Base-by-base conservation (phyloP, 2,888 invertebrate species). In the Patella pellucida region DNA sequence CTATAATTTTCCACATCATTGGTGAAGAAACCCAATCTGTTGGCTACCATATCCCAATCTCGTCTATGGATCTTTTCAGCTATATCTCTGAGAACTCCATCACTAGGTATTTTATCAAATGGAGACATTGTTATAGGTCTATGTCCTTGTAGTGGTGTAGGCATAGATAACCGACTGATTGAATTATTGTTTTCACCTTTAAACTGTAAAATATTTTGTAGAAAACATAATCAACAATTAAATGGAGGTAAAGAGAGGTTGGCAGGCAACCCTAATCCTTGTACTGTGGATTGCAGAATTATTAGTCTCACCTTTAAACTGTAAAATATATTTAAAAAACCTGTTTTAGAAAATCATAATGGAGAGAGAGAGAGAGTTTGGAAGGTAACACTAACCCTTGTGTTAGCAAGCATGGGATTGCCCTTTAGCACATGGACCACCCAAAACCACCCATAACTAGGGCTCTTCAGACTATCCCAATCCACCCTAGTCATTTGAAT, bases 31-130 rank as follows among this genome's bases (percentile, higher is more conserved):
- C 85, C 87, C 15, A 88, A 84, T 71, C 82, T 84, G 75, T 88
- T 88, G 31, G 85, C 88, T 27, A 87, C 79, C 19, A 85, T 76
- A 19, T 83, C 81, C 87, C 87, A 86, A 79, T 88, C 88, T 71
- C 85, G 79, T 50, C 80, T 83, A 77, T 85, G 79, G 19, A 88
- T 84, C 73, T 84, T 86, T 50, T 84, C 85, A 3, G 88, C 84
- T 2, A 88, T 83, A 50, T 86, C 85, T 68, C 81, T 74, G 19
- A 89, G 81, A 9, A 85, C 78, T 9, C 72, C 72, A 70, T 88
- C 87, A n/a, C 86, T 82, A 0, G 87, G 87, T 31, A 85, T 74
- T 54, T 82, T 79, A 5, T 56, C 69, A n/a, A 74, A 69, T n/a
- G 74, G 62, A 19, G 62, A 62, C 62, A 62, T 62, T 12, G 62